phyloP scores from a whole-genome alignment of 2,888 invertebrate species.

The Drosophila acutilabella region DNA sequence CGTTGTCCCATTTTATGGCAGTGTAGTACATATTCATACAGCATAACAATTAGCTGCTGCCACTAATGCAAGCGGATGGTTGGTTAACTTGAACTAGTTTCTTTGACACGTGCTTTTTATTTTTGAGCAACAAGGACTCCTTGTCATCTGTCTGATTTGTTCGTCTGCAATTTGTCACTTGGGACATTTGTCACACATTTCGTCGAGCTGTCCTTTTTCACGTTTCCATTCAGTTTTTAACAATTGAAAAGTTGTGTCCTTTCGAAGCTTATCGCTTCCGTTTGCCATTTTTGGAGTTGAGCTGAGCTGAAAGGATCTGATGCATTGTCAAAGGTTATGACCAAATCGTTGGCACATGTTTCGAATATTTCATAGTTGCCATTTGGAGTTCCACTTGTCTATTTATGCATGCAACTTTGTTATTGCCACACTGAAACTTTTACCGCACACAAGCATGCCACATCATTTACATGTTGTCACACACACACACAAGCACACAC shows the following conservation, averaged over 20 bases:
- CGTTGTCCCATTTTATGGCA: constrained; percentile 1
- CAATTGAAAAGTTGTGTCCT: constrained; percentile 47
- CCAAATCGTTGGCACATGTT: constrained; percentile 66
- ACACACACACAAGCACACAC: constrained; percentile 3
- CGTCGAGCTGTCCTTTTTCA: constrained; percentile 21
- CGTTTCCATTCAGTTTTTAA: constrained; percentile 4
- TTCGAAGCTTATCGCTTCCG: constrained; percentile 40
- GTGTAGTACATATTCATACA: background rate
- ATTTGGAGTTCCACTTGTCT: constrained; percentile 19
- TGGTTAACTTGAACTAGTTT: constrained; percentile 13
- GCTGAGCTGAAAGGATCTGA: constrained; percentile 9
- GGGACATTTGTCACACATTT: constrained; percentile 16
- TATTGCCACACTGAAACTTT: constrained; percentile 34
- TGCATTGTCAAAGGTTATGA: constrained; percentile 58
- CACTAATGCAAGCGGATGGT: constrained; percentile 8
- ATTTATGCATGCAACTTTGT: constrained; percentile 47
- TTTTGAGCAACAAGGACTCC: constrained; percentile 3
- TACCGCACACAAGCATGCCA: constrained; percentile 18
- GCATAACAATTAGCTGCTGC: constrained; percentile 14
- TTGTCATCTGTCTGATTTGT: constrained; percentile 8
- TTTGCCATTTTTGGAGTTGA: constrained; percentile 12
- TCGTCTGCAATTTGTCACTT: constrained; percentile 2
- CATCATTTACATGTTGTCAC: constrained; percentile 48
- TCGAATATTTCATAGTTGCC: constrained; percentile 46
- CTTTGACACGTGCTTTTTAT: background rate